Evolutionary conservation across 2,888 invertebrate species (phyloP).

Genomic region (Xylota sylvarum): DNA sequence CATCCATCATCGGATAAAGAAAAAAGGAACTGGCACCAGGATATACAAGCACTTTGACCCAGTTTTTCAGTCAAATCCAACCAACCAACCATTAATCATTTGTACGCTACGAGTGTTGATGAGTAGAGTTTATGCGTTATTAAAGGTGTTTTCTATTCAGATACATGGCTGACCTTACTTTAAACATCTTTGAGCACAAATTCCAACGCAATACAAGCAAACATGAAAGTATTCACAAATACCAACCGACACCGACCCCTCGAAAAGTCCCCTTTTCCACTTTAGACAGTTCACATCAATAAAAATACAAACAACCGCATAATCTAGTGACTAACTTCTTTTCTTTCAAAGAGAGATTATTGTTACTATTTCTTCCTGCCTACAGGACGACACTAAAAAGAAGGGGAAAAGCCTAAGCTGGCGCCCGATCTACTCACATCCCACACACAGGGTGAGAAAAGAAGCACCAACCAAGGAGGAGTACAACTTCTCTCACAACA

Average conservation of each 20-base stretch:
- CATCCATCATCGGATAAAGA: conserved; percentile 53
- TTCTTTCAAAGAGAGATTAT: conserved; percentile 29
- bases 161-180: no score
- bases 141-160: conserved; percentile 15
- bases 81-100: conserved; percentile 66
- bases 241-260: no score
- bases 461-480: conserved; percentile 16
- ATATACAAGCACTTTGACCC: conserved; percentile 31
- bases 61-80: conserved; percentile 44
- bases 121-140: conserved; percentile 42
- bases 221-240: no score
- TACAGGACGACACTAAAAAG: neutral
- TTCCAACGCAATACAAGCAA: no score
- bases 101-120: conserved; percentile 22
- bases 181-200: no score
- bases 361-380: conserved; percentile 33
- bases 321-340: conserved; percentile 25
- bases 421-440: conserved; percentile 16
- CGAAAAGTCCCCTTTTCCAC: neutral
- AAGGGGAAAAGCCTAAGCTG: neutral
- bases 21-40: conserved; percentile 35
- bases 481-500: neutral
- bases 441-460: conserved; percentile 1
- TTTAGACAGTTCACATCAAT: conserved; percentile 17
- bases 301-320: conserved; percentile 40